phyloP scores from a whole-genome alignment of 2,888 invertebrate species.

The Orthosia incerta region DNA sequence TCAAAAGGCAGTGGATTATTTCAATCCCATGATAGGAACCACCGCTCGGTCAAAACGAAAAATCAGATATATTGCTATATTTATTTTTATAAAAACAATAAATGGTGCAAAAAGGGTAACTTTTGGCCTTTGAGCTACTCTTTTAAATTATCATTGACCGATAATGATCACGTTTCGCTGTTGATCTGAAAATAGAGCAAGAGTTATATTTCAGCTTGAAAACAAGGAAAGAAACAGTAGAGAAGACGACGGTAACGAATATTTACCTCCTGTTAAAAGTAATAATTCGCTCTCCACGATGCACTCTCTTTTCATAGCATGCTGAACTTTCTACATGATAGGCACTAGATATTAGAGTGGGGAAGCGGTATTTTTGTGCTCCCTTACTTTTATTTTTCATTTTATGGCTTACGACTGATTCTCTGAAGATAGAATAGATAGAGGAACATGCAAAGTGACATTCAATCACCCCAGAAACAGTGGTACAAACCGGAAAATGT shows the following conservation, averaged over 20 bases:
- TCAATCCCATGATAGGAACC: not conserved
- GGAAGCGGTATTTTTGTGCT: no score
- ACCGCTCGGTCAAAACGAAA: conserved; percentile 3
- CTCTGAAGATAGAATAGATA: not conserved
- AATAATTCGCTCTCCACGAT: no score
- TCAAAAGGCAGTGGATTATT: not conserved
- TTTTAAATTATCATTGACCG: conserved; percentile 20
- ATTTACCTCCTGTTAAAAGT: no score
- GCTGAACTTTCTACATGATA: no score
- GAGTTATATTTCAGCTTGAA: not conserved
- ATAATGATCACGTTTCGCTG: conserved; percentile 36
- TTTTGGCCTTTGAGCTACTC: not conserved
- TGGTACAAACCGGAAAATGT: no score
- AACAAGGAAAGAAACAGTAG: not conserved
- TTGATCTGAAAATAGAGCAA: conserved; percentile 45
- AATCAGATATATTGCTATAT: conserved; percentile 10
- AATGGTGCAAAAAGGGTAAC: conserved; percentile 3
- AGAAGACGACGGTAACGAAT: not conserved
- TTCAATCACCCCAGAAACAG: not conserved
- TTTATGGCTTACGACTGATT: no score
- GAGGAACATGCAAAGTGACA: not conserved
- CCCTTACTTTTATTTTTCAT: no score
- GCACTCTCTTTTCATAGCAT: no score
- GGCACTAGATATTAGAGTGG: no score
- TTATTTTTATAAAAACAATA: conserved; percentile 9